phyloP scores from a whole-genome alignment of 2,888 invertebrate genomes.

The Chelonus formosanus region DNA sequence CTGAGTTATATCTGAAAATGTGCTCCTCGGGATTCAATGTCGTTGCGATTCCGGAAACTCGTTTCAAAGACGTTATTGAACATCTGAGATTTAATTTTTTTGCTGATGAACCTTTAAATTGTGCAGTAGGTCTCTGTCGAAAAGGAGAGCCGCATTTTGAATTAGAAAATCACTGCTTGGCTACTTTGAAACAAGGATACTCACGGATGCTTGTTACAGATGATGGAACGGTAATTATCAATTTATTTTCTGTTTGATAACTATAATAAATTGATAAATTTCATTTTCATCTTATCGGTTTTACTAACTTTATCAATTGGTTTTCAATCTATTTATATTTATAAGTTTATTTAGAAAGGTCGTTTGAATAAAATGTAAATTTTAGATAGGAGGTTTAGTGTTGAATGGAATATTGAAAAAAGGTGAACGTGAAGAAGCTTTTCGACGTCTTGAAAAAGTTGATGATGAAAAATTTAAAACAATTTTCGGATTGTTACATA shows the following conservation, averaged over 20 bases:
- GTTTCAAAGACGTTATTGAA: conserved; percentile 72
- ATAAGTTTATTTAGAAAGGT: background rate
- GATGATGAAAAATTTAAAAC: conserved; percentile 78
- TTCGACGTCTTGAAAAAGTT: conserved; percentile 74
- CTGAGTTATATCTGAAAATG: conserved; percentile 46
- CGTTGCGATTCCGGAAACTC: conserved; percentile 65
- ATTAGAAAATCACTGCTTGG: conserved; percentile 76
- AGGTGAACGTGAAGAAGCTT: conserved; percentile 76
- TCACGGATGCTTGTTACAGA: conserved; percentile 75
- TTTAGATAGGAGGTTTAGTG: conserved; percentile 80
- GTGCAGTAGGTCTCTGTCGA: conserved; percentile 77
- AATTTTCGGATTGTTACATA: conserved; percentile 80
- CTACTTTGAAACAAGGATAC: conserved; percentile 78
- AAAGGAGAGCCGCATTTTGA: conserved; percentile 77
- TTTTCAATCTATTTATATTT: background rate
- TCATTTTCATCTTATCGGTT: background rate
- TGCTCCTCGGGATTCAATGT: conserved; percentile 61
- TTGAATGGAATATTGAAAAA: conserved; percentile 79
- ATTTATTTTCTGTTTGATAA: conserved; percentile 4
- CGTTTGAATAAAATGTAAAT: conserved; percentile 40
- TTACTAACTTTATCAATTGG: background rate
- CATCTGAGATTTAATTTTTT: conserved; percentile 81
- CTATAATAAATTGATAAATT: background rate
- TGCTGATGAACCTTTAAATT: conserved; percentile 84
- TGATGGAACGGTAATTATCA: conserved; percentile 69